phyloP scores from a whole-genome alignment of 2,797 vertebrate genomes.

The Rhabdophis nuchalis region DNA sequence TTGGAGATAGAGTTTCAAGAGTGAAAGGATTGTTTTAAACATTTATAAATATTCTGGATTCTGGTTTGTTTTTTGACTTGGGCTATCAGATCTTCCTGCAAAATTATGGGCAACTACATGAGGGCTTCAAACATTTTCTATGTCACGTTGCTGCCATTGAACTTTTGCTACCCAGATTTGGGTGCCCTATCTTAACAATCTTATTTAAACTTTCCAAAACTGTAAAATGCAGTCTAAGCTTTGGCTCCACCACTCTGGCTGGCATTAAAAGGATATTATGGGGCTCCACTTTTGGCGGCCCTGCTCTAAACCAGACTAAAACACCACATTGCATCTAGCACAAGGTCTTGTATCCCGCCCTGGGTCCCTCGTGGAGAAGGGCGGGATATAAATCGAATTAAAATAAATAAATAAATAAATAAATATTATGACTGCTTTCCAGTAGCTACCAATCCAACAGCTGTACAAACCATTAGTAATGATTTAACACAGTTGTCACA shows the following conservation, averaged over 20 bases:
- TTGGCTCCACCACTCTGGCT: background rate
- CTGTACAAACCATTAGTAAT: background rate
- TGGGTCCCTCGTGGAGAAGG: too few relatives aligned
- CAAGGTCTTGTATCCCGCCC: background rate
- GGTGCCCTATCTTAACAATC: background rate
- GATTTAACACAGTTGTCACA: background rate
- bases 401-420: too few relatives aligned
- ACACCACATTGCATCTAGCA: background rate
- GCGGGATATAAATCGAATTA: too few relatives aligned
- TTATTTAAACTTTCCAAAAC: background rate
- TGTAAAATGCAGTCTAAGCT: background rate
- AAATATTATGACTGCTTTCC: background rate
- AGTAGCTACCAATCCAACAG: background rate
- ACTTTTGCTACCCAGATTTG: background rate
- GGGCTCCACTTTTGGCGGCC: background rate
- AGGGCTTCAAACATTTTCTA: background rate
- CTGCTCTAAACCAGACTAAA: background rate
- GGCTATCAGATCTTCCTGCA: background rate
- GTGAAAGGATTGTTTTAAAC: background rate
- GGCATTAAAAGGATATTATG: background rate
- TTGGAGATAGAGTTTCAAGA: background rate
- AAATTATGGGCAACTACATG: background rate
- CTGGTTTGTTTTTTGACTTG: background rate
- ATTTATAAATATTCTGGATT: background rate
- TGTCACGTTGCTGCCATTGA: background rate